A percentile compares a stretch with the other conserved stretches of the same genome.
These are phyloP conservation scores for Anguilla anguilla DNA, from an alignment of 2,797 vertebrate species.

Conservation along the genomic window DNA sequence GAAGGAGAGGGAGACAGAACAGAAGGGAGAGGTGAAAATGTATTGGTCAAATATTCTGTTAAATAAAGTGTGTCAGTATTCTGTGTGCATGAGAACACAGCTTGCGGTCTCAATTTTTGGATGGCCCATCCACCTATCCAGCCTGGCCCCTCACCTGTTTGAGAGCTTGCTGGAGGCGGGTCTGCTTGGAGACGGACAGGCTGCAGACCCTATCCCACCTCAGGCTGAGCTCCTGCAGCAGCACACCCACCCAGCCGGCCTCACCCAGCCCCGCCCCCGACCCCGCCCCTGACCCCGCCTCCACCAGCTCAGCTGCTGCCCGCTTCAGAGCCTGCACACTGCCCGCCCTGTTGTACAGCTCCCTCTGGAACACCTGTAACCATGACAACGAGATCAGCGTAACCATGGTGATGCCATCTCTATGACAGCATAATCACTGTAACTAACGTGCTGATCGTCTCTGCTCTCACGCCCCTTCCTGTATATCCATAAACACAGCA, in stretches of 20 bases:
- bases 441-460: not conserved
- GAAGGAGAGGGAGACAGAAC: not conserved
- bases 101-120: no score
- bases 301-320: conserved; percentile 92
- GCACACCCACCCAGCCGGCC: conserved; percentile 94
- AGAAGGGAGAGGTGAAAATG: no score
- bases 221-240: conserved; percentile 94
- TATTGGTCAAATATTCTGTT: no score
- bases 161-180: conserved; percentile 88
- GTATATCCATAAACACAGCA: not conserved
- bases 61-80: no score
- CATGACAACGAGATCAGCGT: conserved; percentile 3
- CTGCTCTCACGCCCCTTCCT: not conserved
- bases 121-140: not conserved
- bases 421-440: not conserved
- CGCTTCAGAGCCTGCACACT: conserved; percentile 92
- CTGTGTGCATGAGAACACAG: no score
- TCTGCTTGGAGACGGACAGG: conserved; percentile 92
- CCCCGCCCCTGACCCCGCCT: conserved; percentile 76
- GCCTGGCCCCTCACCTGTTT: conserved; percentile 81
- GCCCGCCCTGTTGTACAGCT: conserved; percentile 91
- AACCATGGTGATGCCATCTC: conserved; percentile 11
- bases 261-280: conserved; percentile 61
- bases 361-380: conserved; percentile 91
- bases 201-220: conserved; percentile 96